Evolutionary conservation across 2,888 invertebrate species (phyloP), one percentile per base, ranked within the genome.

Genomic region (Piscicola geometra): DNA sequence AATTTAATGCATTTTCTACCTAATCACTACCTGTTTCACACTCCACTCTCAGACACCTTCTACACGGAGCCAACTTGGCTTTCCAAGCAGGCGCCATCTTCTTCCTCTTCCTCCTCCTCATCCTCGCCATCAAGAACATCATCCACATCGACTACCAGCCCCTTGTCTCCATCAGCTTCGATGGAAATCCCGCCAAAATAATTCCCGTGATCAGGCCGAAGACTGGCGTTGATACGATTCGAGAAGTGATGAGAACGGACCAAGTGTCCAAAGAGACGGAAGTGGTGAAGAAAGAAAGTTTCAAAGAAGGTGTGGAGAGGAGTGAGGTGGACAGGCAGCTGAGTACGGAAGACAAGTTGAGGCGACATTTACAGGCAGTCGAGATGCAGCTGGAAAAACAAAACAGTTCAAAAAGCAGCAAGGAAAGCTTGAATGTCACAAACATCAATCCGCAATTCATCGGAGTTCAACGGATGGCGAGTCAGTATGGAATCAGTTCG

Each of bases 41-140:
- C n/a, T n/a, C n/a, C 5, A 41, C 41, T 41, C 66, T 28, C 32
- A 67, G 76, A 30, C 75, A 75, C 71, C 15, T 72, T 15, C 25
- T 70, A 12, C 68, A 76, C 75, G 76, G 76, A 5, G n/a, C 75
- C 21, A 60, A 74, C 33, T 28, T 76, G 25, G 76, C 66, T 12
- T 76, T 76, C 71, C 76, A 70, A 64, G 41, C 47, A n/a, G 70
- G 52, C 36, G 69, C 74, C 12, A 50, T 75, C 21, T 2, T 69
- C 30, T 32, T 69, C 18, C 75, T 76, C 36, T 3, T 74, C 36
- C 9, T 66, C 30, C 18, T 68, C 15, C 36, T 68, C 25, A 41
- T 67, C 28, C 52, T 67, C 12, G 50, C 50, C 28, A 15, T 47
- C 9, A 47, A 1, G 3, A 47, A 50, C 18, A 47, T n/a, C 18